Percentiles rank a stretch among this genome's conserved stretches.
Conservation (phyloP, 2,113 vertebrate genomes). For the Odocoileus hemionus region DNA sequence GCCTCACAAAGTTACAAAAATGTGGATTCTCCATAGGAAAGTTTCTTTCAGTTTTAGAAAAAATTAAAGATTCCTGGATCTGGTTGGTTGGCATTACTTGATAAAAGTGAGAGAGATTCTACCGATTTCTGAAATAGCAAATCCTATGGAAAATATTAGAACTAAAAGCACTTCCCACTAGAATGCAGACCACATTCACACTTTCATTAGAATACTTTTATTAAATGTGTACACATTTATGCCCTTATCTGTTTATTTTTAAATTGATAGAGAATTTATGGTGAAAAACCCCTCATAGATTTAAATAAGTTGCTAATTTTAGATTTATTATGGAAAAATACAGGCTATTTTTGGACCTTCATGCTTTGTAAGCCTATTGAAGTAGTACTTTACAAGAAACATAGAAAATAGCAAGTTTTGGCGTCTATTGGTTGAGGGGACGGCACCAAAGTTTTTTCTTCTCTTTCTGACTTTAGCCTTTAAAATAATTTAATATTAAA, state of each 20-base stretch:
- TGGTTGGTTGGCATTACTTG: slow-evolving; percentile 16
- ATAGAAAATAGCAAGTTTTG: background rate
- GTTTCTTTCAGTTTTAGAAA: slow-evolving; percentile 28
- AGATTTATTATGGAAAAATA: slow-evolving; percentile 37
- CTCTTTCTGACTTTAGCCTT: background rate
- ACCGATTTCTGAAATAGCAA: background rate
- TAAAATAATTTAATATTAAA: slow-evolving; percentile 5
- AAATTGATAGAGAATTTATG: background rate
- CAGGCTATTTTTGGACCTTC: background rate
- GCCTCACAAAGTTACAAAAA: background rate
- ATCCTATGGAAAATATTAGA: background rate
- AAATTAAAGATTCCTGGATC: background rate
- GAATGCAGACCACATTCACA: slow-evolving; percentile 7
- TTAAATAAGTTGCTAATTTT: slow-evolving; percentile 48
- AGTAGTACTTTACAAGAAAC: background rate
- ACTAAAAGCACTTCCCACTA: background rate
- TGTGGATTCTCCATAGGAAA: background rate
- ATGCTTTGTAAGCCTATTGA: background rate
- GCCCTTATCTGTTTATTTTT: background rate
- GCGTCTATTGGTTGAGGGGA: background rate
- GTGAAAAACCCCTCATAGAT: background rate
- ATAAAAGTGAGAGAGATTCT: slow-evolving; percentile 6
- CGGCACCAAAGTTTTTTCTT: background rate
- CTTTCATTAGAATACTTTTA: background rate
- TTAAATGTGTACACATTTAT: background rate